Evolutionary conservation across 2,113 vertebrate genomes (phyloP), one percentile per base, ranked within the genome.

Genomic region (Pygoscelis adeliae): DNA sequence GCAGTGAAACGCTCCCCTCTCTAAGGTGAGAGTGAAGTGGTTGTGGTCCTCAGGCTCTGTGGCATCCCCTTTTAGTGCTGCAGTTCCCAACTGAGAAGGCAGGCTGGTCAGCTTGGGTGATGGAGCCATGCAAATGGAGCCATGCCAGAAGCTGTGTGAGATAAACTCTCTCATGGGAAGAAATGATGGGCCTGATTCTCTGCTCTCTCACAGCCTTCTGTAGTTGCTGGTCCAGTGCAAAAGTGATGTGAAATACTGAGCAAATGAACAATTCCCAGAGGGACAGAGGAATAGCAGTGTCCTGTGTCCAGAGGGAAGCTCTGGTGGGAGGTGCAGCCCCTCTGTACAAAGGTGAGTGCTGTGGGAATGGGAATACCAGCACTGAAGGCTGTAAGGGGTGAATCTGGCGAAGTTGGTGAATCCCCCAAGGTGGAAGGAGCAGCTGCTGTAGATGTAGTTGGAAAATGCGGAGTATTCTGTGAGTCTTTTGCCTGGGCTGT

Each of bases 61-160:
- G 23, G 11, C 5, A 15, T 61, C 30, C 9, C 15, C 13, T 65
- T 22, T 20, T 29, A 25, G 46, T 85, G 61, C 22, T 87, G 42
- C 14, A 15, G 0, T 16, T 56, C 61, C 21, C 1, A 2, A 7
- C 9, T 32, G 36, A 14, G 56, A 15, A 47, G 23, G 23, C 6
- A 36, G 16, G 5, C 5, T 69, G n/a, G 49, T 42, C 5, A 8
- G 12, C 22, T 34, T 5, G 9, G 27, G 23, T 47, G 56, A 58
- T 50, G 47, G 38, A 30, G 18, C 32, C 1, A 2, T 50, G 61
- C 34, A 14, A 26, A 22, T 6, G 36, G 50, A 65, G 38, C 56
- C 3, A 0, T 36, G 59, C 38, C 5, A 61, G 74, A 27, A 58
- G 15, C 7, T 29, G 23, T 2, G 17, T 40, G 53, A 55, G 56